Percentiles rank a stretch among this genome's conserved stretches.
phyloP scores from a whole-genome alignment of 2,113 vertebrate species.

The Scortum barcoo region DNA sequence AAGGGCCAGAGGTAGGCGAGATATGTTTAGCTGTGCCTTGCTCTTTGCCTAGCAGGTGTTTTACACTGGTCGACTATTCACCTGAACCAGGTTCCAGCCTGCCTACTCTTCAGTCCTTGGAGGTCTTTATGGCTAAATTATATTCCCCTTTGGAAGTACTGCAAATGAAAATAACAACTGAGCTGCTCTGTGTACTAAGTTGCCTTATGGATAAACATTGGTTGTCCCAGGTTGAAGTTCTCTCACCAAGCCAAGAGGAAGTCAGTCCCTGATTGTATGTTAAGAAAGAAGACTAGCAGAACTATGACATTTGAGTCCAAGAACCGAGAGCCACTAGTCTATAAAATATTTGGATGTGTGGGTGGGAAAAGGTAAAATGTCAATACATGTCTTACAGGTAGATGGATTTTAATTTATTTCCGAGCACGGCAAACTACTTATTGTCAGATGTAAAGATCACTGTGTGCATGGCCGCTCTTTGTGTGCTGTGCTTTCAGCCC shows the following conservation, averaged over 20 bases:
- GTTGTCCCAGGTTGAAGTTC: neutral
- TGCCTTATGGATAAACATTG: neutral
- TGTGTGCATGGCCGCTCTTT: constrained; percentile 12
- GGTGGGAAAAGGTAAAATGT: neutral
- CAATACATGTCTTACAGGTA: neutral
- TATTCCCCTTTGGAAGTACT: neutral
- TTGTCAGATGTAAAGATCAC: constrained; percentile 21
- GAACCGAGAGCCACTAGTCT: neutral
- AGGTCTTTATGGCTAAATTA: neutral
- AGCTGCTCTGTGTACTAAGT: neutral
- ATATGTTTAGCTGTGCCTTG: too few species aligned
- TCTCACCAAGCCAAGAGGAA: neutral
- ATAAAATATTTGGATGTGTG: neutral
- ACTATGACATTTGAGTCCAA: neutral
- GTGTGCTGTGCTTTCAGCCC: constrained; percentile 29
- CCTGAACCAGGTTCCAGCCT: neutral
- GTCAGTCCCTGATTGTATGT: neutral
- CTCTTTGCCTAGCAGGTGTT: neutral
- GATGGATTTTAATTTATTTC: constrained; percentile 2
- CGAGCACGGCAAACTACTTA: constrained; percentile 14
- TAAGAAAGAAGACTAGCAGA: neutral
- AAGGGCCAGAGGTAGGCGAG: neutral
- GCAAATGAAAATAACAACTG: neutral
- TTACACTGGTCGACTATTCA: neutral
- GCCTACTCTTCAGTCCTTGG: neutral